Evolutionary conservation across 2,113 vertebrate genomes (phyloP).

Genomic region (Psittacula cyanocephala): DNA sequence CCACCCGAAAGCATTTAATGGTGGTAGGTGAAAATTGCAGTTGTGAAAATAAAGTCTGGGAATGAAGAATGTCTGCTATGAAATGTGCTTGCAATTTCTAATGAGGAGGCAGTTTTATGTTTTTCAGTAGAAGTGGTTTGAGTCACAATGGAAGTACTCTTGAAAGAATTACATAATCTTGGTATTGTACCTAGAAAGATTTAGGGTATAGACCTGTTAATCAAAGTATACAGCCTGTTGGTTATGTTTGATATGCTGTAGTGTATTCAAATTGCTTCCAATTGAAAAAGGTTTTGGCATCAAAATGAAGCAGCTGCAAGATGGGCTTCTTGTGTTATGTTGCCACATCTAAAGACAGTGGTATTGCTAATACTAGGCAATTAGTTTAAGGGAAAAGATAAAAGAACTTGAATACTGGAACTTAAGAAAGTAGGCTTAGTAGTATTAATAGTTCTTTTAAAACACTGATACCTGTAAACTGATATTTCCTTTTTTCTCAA

Average conservation of each 20-base stretch:
- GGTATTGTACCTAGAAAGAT: neutral
- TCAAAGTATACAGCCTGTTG: neutral
- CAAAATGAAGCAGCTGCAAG: neutral
- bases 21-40: neutral
- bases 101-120: neutral
- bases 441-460: neutral
- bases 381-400: neutral
- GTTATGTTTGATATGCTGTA: neutral
- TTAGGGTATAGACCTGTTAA: neutral
- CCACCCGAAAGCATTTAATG: neutral
- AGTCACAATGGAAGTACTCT: neutral
- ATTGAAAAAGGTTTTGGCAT: neutral
- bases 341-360: neutral
- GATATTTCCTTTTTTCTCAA: conserved; percentile 61
- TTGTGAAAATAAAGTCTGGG: neutral
- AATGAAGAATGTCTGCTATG: neutral
- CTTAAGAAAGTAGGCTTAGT: neutral
- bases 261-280: neutral
- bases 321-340: neutral
- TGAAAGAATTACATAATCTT: neutral
- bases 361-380: neutral
- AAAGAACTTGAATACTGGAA: neutral
- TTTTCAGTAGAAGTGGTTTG: neutral
- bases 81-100: neutral
- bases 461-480: neutral